A percentile compares a stretch with the other conserved stretches of the same genome.
phyloP scores from a whole-genome alignment of 2,113 vertebrate species.

The Jacana jacana region DNA sequence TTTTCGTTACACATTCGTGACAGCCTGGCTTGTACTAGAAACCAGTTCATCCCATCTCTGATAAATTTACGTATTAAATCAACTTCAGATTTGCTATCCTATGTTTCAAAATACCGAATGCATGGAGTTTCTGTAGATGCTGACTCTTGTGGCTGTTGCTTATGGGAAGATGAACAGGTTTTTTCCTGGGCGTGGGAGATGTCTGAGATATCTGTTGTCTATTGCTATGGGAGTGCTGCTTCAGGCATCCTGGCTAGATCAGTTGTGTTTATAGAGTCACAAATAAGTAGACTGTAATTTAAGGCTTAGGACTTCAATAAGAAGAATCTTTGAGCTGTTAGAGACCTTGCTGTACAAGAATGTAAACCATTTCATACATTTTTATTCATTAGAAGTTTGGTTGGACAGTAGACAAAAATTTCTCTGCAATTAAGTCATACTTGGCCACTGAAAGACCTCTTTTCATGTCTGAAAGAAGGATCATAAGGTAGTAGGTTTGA shows the following conservation, averaged over 20 bases:
- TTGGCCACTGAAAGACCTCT: not conserved
- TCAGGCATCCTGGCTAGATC: not conserved
- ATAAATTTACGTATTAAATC: not conserved
- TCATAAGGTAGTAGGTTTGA: not conserved
- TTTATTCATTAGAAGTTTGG: not conserved
- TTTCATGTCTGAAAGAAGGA: not conserved
- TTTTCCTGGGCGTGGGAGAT: not conserved
- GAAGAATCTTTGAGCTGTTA: not conserved
- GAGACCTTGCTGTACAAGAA: not conserved
- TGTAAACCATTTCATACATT: not conserved
- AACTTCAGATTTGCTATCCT: not conserved
- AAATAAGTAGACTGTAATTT: not conserved
- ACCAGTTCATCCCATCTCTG: not conserved
- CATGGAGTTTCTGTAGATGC: not conserved
- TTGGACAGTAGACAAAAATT: not conserved
- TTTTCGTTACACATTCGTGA: fast-evolving
- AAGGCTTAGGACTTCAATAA: not conserved
- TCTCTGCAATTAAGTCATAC: not conserved
- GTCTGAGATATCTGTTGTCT: not conserved
- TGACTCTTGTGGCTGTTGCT: not conserved
- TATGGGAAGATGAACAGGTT: not conserved
- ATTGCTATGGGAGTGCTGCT: not conserved
- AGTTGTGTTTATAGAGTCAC: not conserved
- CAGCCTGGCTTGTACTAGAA: not conserved
- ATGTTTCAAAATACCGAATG: not conserved